These are phyloP conservation scores for Neria commutata DNA, from an alignment of 2,888 invertebrate genomes.

Conservation along the genomic window DNA sequence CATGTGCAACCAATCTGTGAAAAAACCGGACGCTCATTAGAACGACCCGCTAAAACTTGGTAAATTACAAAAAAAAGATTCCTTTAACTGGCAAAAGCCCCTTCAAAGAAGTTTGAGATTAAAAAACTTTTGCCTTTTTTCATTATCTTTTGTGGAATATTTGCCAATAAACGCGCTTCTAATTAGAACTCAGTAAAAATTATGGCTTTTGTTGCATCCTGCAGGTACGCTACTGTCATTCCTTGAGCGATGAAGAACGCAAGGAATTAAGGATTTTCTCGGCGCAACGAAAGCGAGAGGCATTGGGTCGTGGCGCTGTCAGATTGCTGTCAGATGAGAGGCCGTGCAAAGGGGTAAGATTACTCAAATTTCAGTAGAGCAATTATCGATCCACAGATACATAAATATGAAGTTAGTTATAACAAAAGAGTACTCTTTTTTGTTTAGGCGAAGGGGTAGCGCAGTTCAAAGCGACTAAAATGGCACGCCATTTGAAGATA, in stretches of 20 bases:
- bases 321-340: constrained; percentile 76
- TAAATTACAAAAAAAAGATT: constrained; percentile 13
- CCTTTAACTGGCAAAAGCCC: background rate
- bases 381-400: no score
- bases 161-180: constrained; percentile 40
- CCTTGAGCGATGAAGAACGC: constrained; percentile 89
- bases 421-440: no score
- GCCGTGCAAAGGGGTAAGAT: constrained; percentile 81
- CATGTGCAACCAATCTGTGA: no score
- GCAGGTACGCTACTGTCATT: constrained; percentile 91
- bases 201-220: constrained; percentile 15
- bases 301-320: constrained; percentile 90
- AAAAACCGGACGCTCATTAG: no score
- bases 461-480: no score
- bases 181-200: constrained; percentile 51
- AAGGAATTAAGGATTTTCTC: constrained; percentile 92
- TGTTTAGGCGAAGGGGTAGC: no score
- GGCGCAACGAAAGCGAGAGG: constrained; percentile 91
- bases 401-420: no score
- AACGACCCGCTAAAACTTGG: constrained; percentile 20
- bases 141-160: background rate
- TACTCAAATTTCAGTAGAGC: no score
- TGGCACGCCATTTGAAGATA: no score
- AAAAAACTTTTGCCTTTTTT: constrained; percentile 42
- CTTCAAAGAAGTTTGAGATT: constrained; percentile 40